Percentiles rank a stretch among this genome's conserved stretches.
Evolutionary conservation across 2,888 invertebrate genomes (phyloP).

Genomic region (Diadegma fenestrale): DNA sequence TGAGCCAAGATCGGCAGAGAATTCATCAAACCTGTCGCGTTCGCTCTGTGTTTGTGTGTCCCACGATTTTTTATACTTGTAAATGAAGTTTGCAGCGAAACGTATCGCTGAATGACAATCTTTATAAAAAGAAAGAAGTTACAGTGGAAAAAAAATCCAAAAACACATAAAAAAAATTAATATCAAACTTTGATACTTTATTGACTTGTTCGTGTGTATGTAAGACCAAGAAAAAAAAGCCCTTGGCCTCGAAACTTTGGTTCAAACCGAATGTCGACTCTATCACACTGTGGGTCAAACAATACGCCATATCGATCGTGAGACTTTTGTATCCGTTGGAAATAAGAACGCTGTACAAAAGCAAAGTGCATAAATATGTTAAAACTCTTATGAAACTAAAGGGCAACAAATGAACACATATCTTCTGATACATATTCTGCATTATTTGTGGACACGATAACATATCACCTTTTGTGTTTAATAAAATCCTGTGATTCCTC

Average conservation of each 20-base stretch:
- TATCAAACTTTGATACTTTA: background rate
- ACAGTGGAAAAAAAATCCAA: background rate
- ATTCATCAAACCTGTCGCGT: conserved; percentile 2
- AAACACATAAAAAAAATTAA: background rate
- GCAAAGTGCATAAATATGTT: background rate
- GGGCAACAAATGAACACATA: conserved; percentile 32
- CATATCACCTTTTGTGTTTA: background rate
- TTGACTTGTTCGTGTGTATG: background rate
- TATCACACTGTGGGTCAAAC: conserved; percentile 31
- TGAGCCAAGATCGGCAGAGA: conserved; percentile 4
- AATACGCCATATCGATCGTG: conserved; percentile 55
- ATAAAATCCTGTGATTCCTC: conserved; percentile 41
- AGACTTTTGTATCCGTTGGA: conserved; percentile 16
- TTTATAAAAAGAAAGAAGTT: background rate
- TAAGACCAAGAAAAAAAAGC: conserved; percentile 33
- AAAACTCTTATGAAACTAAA: conserved; percentile 15
- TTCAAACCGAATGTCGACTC: conserved; percentile 38
- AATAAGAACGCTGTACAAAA: conserved; percentile 1
- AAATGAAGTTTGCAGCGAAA: background rate
- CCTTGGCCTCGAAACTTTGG: conserved; percentile 37
- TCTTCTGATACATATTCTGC: conserved; percentile 23
- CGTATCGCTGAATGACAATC: background rate
- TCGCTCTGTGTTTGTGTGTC: background rate
- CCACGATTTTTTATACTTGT: background rate
- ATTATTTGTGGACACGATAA: conserved; percentile 26